Conservation (phyloP, 1,140 invertebrate genomes). For the Atopsyche davidsoni region DNA sequence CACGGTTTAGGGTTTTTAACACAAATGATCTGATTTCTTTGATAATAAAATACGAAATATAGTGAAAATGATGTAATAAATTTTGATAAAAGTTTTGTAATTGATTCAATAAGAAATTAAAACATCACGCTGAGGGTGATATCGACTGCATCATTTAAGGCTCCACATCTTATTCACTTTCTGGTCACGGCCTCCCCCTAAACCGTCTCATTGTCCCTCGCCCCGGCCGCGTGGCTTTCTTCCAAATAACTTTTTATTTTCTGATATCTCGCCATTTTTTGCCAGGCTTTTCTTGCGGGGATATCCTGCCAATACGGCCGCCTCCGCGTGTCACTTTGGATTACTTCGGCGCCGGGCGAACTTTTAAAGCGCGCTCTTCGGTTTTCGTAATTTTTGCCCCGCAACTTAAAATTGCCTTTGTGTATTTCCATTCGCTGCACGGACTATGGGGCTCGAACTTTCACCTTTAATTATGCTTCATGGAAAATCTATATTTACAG, state of each 20-base stretch:
- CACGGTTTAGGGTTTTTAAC: too few relatives aligned
- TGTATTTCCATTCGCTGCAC: too few relatives aligned
- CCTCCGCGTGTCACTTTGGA: conserved; percentile 27
- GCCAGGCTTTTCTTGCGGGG: conserved; percentile 26
- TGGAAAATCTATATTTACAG: too few relatives aligned
- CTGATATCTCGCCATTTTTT: conserved; percentile 28
- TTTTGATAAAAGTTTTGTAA: conserved; percentile 5
- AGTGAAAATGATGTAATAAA: too few relatives aligned
- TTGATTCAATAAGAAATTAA: conserved; percentile 24
- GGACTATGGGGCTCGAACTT: too few relatives aligned
- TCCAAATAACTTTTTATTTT: conserved; percentile 32
- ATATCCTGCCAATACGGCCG: conserved; percentile 24
- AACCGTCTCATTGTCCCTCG: conserved; percentile 31
- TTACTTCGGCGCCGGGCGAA: conserved; percentile 28
- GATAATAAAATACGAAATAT: too few relatives aligned
- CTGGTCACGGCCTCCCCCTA: conserved; percentile 28
- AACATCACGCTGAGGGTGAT: conserved; percentile 20
- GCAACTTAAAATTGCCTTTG: conserved; percentile 28
- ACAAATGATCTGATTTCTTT: too few relatives aligned
- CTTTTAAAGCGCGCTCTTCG: conserved; percentile 21
- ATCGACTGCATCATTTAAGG: too few relatives aligned
- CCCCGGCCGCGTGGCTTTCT: conserved; percentile 28
- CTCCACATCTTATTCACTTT: conserved; percentile 30
- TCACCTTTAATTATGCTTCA: too few relatives aligned
- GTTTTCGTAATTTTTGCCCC: conserved; percentile 15